Conservation (phyloP, 30 jellyfish, hydroid and myxozoan species). For the Rhopilema esculentum region DNA sequence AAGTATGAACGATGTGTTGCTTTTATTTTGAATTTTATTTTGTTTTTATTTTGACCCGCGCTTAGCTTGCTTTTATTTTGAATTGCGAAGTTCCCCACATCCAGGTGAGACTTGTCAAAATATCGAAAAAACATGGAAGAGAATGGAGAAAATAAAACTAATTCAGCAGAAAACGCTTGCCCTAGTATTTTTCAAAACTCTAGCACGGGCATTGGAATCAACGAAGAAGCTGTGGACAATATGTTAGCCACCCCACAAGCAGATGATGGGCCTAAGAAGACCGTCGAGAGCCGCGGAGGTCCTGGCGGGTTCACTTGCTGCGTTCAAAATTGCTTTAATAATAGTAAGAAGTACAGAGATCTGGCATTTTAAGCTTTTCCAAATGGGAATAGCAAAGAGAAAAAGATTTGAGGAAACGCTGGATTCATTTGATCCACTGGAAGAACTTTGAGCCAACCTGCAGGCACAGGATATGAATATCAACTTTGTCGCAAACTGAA, state of each 20-base stretch:
- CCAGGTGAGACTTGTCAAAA: neutral
- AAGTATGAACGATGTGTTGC: too few relatives aligned
- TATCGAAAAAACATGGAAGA: neutral
- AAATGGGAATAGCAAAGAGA: neutral
- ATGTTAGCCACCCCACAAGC: neutral
- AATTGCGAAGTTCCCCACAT: neutral
- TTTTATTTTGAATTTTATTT: too few relatives aligned
- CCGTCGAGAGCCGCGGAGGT: neutral
- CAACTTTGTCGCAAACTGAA: too few relatives aligned
- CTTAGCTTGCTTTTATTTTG: neutral
- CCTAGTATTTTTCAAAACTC: slow-evolving; percentile 24
- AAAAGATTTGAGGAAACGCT: neutral
- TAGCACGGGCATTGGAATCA: slow-evolving; percentile 18
- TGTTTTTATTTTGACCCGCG: neutral
- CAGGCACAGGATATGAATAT: neutral
- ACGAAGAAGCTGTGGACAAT: neutral
- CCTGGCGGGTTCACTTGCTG: neutral
- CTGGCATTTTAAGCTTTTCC: neutral
- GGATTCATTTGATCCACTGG: neutral
- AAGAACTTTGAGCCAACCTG: neutral
- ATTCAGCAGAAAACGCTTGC: neutral
- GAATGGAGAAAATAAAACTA: neutral
- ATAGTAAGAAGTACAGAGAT: neutral
- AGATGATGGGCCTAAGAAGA: neutral
- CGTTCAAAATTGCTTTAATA: neutral